Evolutionary conservation across 2,113 vertebrate genomes (phyloP).

Genomic region (Peromyscus maniculatus): DNA sequence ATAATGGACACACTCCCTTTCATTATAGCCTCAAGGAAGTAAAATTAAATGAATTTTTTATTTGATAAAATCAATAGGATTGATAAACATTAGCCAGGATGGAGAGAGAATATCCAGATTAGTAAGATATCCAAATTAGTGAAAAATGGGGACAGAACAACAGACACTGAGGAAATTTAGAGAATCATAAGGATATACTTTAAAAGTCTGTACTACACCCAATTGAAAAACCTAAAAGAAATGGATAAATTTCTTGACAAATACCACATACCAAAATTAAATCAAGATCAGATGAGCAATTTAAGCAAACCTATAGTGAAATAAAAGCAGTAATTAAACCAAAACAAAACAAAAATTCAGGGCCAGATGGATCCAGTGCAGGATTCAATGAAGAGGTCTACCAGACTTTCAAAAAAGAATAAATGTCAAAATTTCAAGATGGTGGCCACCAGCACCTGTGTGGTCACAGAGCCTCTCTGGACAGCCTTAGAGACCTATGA

Average conservation of each 20-base stretch:
- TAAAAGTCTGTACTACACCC: background rate
- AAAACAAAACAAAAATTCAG: too few species aligned
- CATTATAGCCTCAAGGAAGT: too few species aligned
- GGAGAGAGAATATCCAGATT: background rate
- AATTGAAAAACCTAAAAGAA: background rate
- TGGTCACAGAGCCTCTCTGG: too few species aligned
- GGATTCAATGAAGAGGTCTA: background rate
- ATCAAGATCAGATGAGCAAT: background rate
- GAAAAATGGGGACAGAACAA: background rate
- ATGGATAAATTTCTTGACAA: background rate
- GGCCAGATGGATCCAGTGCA: background rate
- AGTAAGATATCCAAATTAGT: background rate
- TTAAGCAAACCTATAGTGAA: background rate
- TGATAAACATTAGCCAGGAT: background rate
- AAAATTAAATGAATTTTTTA: background rate
- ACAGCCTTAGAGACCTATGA: too few species aligned
- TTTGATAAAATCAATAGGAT: background rate
- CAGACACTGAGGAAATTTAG: background rate
- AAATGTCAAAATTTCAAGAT: background rate
- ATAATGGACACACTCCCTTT: too few species aligned
- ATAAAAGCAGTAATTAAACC: background rate
- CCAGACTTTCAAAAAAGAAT: background rate
- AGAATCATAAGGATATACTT: background rate
- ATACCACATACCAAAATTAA: background rate
- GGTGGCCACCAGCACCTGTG: too few species aligned